phyloP scores from a whole-genome alignment of 2,888 invertebrate species.

The Drosophila acutilabella region DNA sequence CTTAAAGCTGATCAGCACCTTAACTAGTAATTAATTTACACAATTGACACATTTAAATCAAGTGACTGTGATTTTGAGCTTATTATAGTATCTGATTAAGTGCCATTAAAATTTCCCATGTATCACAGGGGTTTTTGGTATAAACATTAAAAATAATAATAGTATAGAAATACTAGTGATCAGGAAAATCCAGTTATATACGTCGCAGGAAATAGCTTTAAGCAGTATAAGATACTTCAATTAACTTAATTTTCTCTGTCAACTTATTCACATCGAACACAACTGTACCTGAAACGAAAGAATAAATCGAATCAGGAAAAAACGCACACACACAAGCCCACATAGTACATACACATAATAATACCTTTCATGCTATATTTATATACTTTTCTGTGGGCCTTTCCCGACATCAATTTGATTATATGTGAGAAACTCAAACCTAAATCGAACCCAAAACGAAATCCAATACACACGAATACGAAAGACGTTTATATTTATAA shows the following conservation, averaged over 20 bases:
- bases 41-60: neutral
- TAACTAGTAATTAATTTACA: conserved; percentile 8
- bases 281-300: conserved; percentile 38
- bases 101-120: neutral
- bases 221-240: neutral
- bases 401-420: conserved; percentile 36
- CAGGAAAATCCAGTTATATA: neutral
- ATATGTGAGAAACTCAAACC: conserved; percentile 45
- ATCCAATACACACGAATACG: conserved; percentile 59
- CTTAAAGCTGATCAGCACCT: neutral
- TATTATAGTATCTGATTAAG: neutral
- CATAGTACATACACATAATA: conserved; percentile 27
- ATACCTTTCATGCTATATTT: conserved; percentile 30
- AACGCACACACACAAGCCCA: conserved; percentile 6
- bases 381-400: conserved; percentile 28
- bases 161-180: neutral
- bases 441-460: conserved; percentile 64
- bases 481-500: conserved; percentile 63
- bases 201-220: too few species aligned
- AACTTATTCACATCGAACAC: conserved; percentile 10
- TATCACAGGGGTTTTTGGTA: neutral
- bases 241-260: neutral
- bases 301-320: neutral
- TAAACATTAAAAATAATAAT: neutral
- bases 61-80: conserved; percentile 12